Base-by-base conservation (phyloP, 2,113 vertebrate species). In the Tricholaema leucomelas region DNA sequence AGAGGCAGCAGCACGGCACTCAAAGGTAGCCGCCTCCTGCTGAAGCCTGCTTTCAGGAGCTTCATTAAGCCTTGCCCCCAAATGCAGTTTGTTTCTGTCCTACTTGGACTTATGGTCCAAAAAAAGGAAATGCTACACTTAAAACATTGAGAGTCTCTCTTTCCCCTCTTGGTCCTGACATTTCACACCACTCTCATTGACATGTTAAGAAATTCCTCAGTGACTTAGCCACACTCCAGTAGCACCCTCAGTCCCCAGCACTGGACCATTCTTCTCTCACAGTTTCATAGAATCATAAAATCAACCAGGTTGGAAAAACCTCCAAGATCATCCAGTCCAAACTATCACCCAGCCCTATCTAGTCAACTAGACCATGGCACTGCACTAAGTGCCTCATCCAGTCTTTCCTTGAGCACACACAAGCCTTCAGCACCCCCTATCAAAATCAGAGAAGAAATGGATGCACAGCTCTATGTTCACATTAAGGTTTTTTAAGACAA, bases 1-100 rank as follows among this genome's bases (percentile, higher is more conserved):
- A 91, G 74, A 75, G 33, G 60, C 44, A 61, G 64, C 66, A 63
- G 74, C 78, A 59, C 3, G 1, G 52, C 70, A 75, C n/a, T 36
- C 0, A 0, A 79, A 28, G 63, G 82, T 80, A 83, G 83, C 77
- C 40, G 50, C n/a, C 64, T 40, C 79, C 33, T 8, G 0, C 46
- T 1, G 0, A 63, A 84, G 66, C n/a, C 59, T 35, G 71, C 78
- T 61, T 28, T 80, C 75, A 82, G 60, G 46, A 82, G 15, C 60
- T 65, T 90, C 77, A 94, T 67, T 64, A 71, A 85, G 69, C 70
- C 42, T 56, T 60, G 85, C 58, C 76, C 46, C 90, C 80, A 87
- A 90, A 94, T 2, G 23, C 75, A 64, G 42, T n/a, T 65, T 59
- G 77, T 52, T 87, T 79, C 79, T 89, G 75, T 48, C 90, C 91